Evolutionary conservation across 2,888 invertebrate genomes (phyloP).

Genomic region (Chrysina gloriosa): DNA sequence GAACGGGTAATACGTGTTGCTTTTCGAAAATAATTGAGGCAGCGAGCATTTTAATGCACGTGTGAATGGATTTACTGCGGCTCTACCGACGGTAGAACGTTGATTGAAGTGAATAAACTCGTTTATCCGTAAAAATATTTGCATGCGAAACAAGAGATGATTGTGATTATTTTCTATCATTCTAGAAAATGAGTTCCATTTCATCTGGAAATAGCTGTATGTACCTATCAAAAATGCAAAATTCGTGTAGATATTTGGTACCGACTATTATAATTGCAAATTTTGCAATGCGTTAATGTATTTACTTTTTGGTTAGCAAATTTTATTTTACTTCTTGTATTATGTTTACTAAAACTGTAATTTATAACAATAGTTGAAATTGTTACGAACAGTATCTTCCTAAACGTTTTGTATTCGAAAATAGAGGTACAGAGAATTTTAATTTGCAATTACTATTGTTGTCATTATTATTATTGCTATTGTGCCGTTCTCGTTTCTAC

Average conservation of each 20-base stretch:
- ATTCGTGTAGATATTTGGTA: background rate
- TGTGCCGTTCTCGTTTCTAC: too few relatives aligned
- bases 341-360: too few relatives aligned
- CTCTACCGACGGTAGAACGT: slow-evolving; percentile 9
- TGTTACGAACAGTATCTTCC: too few relatives aligned
- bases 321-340: too few relatives aligned
- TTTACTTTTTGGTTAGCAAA: too few relatives aligned
- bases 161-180: slow-evolving; percentile 28
- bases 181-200: slow-evolving; percentile 12
- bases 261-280: background rate
- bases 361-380: too few relatives aligned
- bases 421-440: too few relatives aligned
- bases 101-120: slow-evolving; percentile 31
- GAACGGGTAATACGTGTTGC: slow-evolving; percentile 10
- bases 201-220: background rate
- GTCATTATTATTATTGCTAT: too few relatives aligned
- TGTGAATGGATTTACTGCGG: slow-evolving; percentile 26
- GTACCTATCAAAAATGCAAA: background rate
- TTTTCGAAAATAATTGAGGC: slow-evolving; percentile 27
- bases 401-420: too few relatives aligned
- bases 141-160: slow-evolving; percentile 30
- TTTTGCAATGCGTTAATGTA: too few relatives aligned
- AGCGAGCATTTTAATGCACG: slow-evolving; percentile 28
- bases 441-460: too few relatives aligned
- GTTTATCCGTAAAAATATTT: slow-evolving; percentile 31